Base-by-base conservation (phyloP, 2,113 vertebrate genomes). In the Thamnaconus septentrionalis region DNA sequence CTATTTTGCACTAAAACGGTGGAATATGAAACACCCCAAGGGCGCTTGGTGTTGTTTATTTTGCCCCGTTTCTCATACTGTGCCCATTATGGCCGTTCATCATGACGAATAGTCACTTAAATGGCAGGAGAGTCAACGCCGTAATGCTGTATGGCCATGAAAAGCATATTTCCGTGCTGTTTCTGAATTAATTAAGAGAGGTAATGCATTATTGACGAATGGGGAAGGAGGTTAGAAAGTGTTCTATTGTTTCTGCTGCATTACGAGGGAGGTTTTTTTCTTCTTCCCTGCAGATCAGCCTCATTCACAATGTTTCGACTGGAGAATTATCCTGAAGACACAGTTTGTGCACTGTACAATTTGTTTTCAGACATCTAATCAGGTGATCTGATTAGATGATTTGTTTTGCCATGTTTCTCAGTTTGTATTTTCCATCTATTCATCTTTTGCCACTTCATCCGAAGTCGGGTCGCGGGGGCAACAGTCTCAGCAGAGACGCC, bases 11-110 rank as follows among this genome's bases (percentile, higher is more conserved):
- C 56, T 73, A 71, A 76, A 73, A 61, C 49, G 1, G 57, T 75
- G 50, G 65, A 56, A 78, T 71, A 80, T 66, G 66, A 76, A 82
- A 76, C 66, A 64, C 64, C 71, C 65, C 10, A 6, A 61, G 64
- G 69, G 56, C 6, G 3, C 55, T 60, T 47, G 39, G 4, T 66
- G 46, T 66, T 72, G 56, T 77, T 71, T 69, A 66, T 76, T 85
- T 75, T 62, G 52, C 62, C 59, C 79, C 60, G 59, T 9, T 75
- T 77, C 80, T 70, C 52, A 85, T 86, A 82, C 85, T 74, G 53
- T 56, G 47, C 6, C 73, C 66, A 76, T 81, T 76, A 78, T n/a
- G 40, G 72, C 41, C 44, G 53, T 82, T 56, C 59, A 66, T 83
- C 68, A 75, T 45, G 39, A 59, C 49, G 52, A 78, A 62, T 43